Evolutionary conservation across 2,888 invertebrate genomes (phyloP).

Genomic region (Apodemia hepburni): DNA sequence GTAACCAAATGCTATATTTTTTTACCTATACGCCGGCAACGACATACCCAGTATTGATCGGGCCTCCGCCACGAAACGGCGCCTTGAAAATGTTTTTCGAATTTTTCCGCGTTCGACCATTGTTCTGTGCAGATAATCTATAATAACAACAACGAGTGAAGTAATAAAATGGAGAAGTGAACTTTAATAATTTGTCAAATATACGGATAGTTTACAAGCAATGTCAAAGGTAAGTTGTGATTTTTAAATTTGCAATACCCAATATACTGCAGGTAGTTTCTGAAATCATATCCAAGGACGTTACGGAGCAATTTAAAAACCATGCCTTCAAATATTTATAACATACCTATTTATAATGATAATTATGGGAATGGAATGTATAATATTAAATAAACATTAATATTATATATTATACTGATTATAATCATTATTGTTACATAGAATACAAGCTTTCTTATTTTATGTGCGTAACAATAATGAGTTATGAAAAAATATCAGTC

Average conservation of each 20-base stretch:
- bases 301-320: constrained; percentile 26
- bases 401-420: not conserved
- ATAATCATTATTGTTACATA: not conserved
- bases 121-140: constrained; percentile 40
- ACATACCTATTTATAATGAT: too few relatives aligned
- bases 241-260: constrained; percentile 37
- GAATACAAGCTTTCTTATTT: not conserved
- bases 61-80: constrained; percentile 60
- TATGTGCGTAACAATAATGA: too few relatives aligned
- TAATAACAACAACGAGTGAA: constrained; percentile 25
- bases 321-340: not conserved
- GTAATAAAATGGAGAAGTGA: constrained; percentile 48
- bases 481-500: too few relatives aligned
- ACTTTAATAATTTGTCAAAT: not conserved
- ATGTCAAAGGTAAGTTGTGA: constrained; percentile 69
- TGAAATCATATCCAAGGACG: constrained; percentile 47
- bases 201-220: constrained; percentile 43
- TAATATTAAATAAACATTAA: not conserved
- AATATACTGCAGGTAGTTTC: constrained; percentile 51
- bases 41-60: constrained; percentile 69
- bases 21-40: constrained; percentile 60
- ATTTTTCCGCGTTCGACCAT: constrained; percentile 47
- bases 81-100: constrained; percentile 58
- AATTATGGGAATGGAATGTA: not conserved
- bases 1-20: constrained; percentile 53